Evolutionary conservation across 2,797 vertebrate species (phyloP).

Genomic region (Xenentodon cancila): DNA sequence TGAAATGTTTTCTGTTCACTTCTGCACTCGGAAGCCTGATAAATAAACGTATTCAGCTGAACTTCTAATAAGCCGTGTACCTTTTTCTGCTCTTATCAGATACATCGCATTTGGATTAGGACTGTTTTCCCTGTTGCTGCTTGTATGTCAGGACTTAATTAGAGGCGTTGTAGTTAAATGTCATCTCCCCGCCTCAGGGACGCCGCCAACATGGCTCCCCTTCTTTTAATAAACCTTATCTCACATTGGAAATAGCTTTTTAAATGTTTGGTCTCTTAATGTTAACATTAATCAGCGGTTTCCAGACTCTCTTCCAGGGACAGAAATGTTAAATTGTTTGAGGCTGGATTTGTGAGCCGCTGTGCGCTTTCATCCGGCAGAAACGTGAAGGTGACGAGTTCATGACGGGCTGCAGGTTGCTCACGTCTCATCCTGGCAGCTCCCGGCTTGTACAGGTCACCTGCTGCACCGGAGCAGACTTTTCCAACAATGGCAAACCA

Average conservation of each 20-base stretch:
- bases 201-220: background rate
- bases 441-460: no score
- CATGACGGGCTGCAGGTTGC: no score
- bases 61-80: background rate
- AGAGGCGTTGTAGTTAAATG: constrained; percentile 43
- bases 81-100: background rate
- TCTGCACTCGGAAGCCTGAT: background rate
- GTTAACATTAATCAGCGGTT: constrained; percentile 5
- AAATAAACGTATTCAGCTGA: background rate
- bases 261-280: background rate
- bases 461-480: no score
- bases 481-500: no score
- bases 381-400: no score
- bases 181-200: constrained; percentile 14
- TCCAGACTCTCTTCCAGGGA: background rate
- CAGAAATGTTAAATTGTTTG: background rate
- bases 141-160: constrained; percentile 23
- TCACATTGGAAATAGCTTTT: constrained; percentile 22
- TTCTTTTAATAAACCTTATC: constrained; percentile 26
- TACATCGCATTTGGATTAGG: background rate
- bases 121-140: background rate
- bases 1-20: background rate
- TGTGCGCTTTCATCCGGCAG: no score
- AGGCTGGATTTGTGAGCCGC: no score
- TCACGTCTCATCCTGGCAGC: no score